A percentile compares a stretch with the other conserved stretches of the same genome.
These are phyloP conservation scores for Trissolcus japonicus DNA, from an alignment of 2,888 invertebrate species.

Conservation along the genomic window DNA sequence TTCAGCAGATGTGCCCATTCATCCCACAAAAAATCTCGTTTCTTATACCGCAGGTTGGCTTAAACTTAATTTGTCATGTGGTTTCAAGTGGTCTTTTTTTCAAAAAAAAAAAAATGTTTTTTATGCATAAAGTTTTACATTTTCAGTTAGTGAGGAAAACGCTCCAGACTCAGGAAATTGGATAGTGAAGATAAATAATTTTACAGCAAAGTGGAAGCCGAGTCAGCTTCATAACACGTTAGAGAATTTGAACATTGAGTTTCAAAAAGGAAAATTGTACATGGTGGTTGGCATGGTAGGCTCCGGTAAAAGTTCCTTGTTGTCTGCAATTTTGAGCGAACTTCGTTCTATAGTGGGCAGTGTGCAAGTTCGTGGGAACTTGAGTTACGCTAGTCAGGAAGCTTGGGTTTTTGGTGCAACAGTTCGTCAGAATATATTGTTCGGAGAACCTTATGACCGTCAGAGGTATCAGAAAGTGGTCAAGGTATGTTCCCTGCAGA, in stretches of 20 bases:
- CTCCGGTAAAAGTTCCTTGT: conserved; percentile 83
- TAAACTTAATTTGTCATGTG: no score
- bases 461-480: conserved; percentile 78
- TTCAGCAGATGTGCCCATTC: no score
- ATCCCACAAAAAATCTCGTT: background rate
- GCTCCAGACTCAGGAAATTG: conserved; percentile 30
- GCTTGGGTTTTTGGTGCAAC: conserved; percentile 91
- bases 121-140: background rate
- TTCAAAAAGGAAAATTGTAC: conserved; percentile 80
- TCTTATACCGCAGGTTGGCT: conserved; percentile 13
- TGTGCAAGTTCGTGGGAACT: conserved; percentile 81
- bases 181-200: conserved; percentile 65
- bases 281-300: conserved; percentile 87
- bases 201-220: conserved; percentile 77
- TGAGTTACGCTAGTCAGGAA: conserved; percentile 90
- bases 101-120: no score
- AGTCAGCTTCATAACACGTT: conserved; percentile 78
- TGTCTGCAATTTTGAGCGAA: conserved; percentile 85
- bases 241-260: conserved; percentile 78
- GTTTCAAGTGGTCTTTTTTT: no score
- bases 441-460: conserved; percentile 83
- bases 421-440: conserved; percentile 90
- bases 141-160: conserved; percentile 23
- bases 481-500: conserved; percentile 73
- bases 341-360: conserved; percentile 80